Evolutionary conservation across 2,113 vertebrate species (phyloP), one percentile per base, ranked within the genome.

Genomic region (Sinosuthora webbiana): DNA sequence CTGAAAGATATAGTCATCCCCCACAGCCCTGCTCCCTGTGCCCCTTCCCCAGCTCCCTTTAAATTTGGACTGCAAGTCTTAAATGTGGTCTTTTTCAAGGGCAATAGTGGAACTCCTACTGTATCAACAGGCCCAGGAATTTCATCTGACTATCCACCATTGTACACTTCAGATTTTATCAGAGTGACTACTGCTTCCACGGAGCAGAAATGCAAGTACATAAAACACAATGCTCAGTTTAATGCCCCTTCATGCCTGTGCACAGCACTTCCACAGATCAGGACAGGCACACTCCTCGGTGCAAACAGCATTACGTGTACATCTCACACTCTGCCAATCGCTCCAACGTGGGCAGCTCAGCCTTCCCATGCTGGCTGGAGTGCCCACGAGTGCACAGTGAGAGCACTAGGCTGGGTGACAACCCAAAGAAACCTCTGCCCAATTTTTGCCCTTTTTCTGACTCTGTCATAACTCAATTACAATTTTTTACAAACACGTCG

Each of bases 281-380:
- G 63, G 80, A 45, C 59, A 68, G 42, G 80, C n/a, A 95, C 69
- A 25, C 31, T 52, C 4, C 0, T 6, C 41, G 77, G 44, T n/a
- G 25, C 74, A 55, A 56, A 71, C 18, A 85, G 52, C 70, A 33
- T 17, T 27, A 20, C 12, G 4, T 6, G 42, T n/a, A 27, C 82
- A 69, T 49, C 56, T 37, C 83, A 21, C 39, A 4, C 11, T 4
- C 33, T 47, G 55, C 4, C 0, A 49, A 21, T 15, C 0, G 5
- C 80, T 60, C 64, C 37, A 42, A 2, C 0, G 1, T 8, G 18
- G 62, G 64, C n/a, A 71, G 65, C 39, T 84, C 78, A 68, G 37
- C 41, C 50, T 60, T 35, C 74, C 73, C 35, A 1, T 5, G 28
- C 44, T 35, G 52, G 47, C 64, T 31, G 81, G 30, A 85, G 35